Base-by-base conservation (phyloP, 1,140 invertebrate species). In the Cotesia vestalis region DNA sequence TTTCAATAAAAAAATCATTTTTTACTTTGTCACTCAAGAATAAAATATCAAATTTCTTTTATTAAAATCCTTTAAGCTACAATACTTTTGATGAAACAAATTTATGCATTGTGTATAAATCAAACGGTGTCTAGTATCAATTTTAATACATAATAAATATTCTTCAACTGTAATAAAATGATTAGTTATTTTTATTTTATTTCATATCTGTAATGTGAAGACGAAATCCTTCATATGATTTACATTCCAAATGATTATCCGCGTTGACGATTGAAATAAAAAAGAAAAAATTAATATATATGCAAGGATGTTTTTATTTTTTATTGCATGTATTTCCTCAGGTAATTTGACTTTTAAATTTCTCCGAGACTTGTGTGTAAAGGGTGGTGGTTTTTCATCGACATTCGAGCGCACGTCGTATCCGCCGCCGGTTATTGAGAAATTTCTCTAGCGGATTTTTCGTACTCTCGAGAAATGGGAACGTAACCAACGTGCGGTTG, bases 391-490 rank as follows among this genome's bases (percentile, higher is more conserved):
- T 67, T 59, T 59, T 9, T 59, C 14, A 27, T 59, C 57, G 57
- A 66, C 40, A 40, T 51, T 46, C 38, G 46, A 11, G 36, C 14
- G n/a, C 59, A 61, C 59, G 57, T 62, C 68, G 36, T 14, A 70
- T 70, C 59, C 17, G 14, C 20, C 20, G 46, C 12, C 20, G 34
- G 40, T 63, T 71, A 71, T 71, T 71, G 69, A 64, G 60, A 71
- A 71, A 71, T 71, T 71, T 71, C 40, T 63, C 57, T 34, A 6
- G 46, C 4, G 60, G 40, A 51, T 71, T 63, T 35, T 53, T 36
- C 20, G 20, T 46, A 8, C 14, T 12, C 57, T 5, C n/a, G n/a
- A 51, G 59, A 63, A 53, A 55, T 62, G 66, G 66, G 66, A 67
- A 55, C 34, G 66, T 67, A 67, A 67, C 66, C 66, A 67, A 27